Conservation (phyloP, 2,113 vertebrate species). For the Alexandromys fortis region DNA sequence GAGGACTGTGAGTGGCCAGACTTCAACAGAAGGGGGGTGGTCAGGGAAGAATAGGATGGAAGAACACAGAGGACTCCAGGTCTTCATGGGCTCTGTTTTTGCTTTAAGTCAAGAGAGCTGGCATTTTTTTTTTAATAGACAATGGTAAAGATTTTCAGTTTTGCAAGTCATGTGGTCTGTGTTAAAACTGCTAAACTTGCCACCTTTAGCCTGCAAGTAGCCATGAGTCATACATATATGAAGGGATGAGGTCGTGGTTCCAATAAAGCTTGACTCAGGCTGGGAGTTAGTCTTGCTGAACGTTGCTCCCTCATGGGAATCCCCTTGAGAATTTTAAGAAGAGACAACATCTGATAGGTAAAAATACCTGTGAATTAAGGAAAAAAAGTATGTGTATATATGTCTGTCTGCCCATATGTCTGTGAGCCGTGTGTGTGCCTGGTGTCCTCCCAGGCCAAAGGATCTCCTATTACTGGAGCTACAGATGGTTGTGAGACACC, state of each 20-base stretch:
- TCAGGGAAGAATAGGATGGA: not conserved
- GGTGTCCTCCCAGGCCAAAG: not conserved
- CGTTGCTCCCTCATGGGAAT: not conserved
- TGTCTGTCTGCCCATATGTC: not conserved
- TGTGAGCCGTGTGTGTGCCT: not conserved
- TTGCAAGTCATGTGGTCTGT: not conserved
- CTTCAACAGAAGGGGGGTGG: not conserved
- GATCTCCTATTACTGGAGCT: not conserved
- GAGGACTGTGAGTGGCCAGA: not conserved
- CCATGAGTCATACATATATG: not conserved
- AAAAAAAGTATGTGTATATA: not conserved
- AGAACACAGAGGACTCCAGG: rapidly evolving
- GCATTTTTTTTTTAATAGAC: not conserved
- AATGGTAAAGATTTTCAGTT: not conserved
- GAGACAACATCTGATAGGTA: not conserved
- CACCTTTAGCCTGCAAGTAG: not conserved
- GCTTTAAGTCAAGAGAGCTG: not conserved
- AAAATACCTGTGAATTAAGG: not conserved
- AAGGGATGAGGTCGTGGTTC: not conserved
- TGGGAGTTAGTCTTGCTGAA: not conserved
- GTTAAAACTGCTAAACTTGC: not conserved
- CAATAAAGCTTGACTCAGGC: not conserved
- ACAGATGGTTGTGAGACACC: not conserved
- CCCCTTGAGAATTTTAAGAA: not conserved
- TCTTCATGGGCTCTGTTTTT: not conserved